Conservation (phyloP, 2,113 vertebrate genomes). For the Chionodraco myersi region DNA sequence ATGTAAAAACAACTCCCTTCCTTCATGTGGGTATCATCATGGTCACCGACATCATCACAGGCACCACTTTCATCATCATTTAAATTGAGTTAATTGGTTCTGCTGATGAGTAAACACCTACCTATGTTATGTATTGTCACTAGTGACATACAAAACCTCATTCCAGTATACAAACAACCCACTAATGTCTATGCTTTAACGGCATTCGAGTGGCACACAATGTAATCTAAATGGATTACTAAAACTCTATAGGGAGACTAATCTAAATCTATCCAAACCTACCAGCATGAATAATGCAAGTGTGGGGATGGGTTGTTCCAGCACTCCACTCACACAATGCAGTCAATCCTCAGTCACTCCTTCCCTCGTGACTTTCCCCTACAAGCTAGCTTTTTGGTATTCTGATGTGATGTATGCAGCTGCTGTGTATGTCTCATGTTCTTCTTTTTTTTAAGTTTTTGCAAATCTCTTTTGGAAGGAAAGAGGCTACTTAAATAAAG, state of each 20-base stretch:
- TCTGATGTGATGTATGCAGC: slow-evolving; percentile 31
- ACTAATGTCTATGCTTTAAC: slow-evolving; percentile 20
- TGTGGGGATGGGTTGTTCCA: slow-evolving; percentile 26
- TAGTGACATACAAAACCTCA: slow-evolving; percentile 20
- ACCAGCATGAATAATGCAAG: slow-evolving; percentile 59
- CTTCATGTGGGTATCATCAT: not conserved
- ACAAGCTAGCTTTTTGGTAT: slow-evolving; percentile 4
- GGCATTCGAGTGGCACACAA: slow-evolving; percentile 31
- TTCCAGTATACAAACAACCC: slow-evolving; percentile 19
- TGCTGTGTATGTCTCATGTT: slow-evolving; percentile 11
- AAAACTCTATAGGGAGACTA: slow-evolving; percentile 40
- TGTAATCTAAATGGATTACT: slow-evolving; percentile 51
- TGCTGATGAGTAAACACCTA: slow-evolving; percentile 32
- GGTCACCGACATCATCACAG: slow-evolving; percentile 1
- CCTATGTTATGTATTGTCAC: slow-evolving; percentile 7
- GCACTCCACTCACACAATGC: slow-evolving; percentile 39
- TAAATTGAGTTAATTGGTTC: slow-evolving; percentile 21
- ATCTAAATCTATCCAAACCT: slow-evolving; percentile 46
- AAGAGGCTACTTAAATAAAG: not conserved
- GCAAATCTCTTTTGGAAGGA: not conserved
- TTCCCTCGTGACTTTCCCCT: slow-evolving; percentile 18
- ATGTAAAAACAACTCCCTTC: not conserved
- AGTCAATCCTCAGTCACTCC: not conserved
- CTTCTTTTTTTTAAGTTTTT: not conserved
- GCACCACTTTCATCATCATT: slow-evolving; percentile 3